Evolutionary conservation across 2,113 vertebrate genomes (phyloP).

Genomic region (Egretta garzetta): DNA sequence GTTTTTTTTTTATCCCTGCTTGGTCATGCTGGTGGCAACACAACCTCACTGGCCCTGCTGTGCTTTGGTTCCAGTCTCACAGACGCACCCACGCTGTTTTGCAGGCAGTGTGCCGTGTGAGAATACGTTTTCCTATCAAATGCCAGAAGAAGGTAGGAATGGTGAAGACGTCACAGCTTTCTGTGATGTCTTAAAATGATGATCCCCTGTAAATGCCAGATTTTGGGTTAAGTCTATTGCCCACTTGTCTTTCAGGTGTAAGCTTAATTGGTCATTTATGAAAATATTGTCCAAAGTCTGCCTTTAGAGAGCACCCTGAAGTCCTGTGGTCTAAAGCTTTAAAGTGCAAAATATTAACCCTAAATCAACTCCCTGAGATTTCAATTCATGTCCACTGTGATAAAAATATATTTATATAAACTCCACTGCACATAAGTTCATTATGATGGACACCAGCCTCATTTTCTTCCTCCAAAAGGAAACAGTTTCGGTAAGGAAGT

Average conservation of each 20-base stretch:
- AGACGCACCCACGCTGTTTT: fast-evolving
- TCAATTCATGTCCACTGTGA: not conserved
- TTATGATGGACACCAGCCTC: not conserved
- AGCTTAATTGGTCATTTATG: not conserved
- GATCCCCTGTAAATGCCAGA: not conserved
- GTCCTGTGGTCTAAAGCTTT: not conserved
- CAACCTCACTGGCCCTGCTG: not conserved
- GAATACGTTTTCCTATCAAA: not conserved
- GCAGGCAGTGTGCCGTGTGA: fast-evolving
- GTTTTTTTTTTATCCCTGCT: not conserved
- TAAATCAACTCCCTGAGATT: not conserved
- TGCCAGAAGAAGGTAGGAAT: not conserved
- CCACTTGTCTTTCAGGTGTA: not conserved
- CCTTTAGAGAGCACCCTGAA: not conserved
- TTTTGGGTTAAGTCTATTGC: not conserved
- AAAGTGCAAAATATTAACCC: not conserved
- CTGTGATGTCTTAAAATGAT: not conserved
- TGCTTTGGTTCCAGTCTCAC: not conserved
- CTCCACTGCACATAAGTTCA: not conserved
- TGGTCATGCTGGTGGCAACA: not conserved
- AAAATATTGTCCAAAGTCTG: not conserved
- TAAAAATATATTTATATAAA: not conserved
- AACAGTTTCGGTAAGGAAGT: not conserved
- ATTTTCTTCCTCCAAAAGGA: not conserved
- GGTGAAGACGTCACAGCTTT: not conserved